Conservation (phyloP, 2,888 invertebrate genomes). For the Tortrix viridana region DNA sequence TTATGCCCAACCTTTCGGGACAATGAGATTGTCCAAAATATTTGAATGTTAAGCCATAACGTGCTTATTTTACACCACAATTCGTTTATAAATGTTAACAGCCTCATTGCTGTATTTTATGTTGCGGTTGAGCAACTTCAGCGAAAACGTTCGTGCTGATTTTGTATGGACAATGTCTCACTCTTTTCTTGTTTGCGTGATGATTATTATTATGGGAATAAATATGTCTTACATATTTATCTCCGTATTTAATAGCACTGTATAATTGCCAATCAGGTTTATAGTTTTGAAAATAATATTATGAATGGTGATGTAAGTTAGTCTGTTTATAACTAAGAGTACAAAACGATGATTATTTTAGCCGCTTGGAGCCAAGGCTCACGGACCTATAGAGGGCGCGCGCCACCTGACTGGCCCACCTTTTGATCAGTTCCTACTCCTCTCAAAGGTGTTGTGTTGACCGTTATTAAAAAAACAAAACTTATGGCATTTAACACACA, state of each 20-base stretch:
- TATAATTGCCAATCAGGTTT: too few species aligned
- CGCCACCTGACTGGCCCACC: slow-evolving; percentile 62
- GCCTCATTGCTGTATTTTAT: slow-evolving; percentile 56
- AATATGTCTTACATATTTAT: too few species aligned
- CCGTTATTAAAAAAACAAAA: slow-evolving; percentile 76
- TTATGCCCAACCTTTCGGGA: slow-evolving; percentile 71
- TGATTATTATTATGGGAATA: neutral
- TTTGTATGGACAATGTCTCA: slow-evolving; percentile 27
- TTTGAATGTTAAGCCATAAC: slow-evolving; percentile 73
- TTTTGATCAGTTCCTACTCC: slow-evolving; percentile 58
- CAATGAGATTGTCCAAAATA: slow-evolving; percentile 74
- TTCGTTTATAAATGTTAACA: slow-evolving; percentile 53
- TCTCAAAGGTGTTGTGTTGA: slow-evolving; percentile 78
- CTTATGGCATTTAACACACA: slow-evolving; percentile 80
- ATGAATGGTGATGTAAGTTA: too few species aligned
- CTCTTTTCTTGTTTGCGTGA: neutral
- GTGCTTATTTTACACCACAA: slow-evolving; percentile 56
- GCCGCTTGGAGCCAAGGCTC: neutral
- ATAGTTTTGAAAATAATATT: too few species aligned
- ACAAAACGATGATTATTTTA: neutral
- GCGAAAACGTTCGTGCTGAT: slow-evolving; percentile 24
- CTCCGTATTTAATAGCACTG: too few species aligned
- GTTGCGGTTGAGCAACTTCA: slow-evolving; percentile 32
- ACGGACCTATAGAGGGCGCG: slow-evolving; percentile 4
- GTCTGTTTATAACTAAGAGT: too few species aligned